phyloP scores from a whole-genome alignment of 2,113 vertebrate genomes.

The Todiramphus chloris region DNA sequence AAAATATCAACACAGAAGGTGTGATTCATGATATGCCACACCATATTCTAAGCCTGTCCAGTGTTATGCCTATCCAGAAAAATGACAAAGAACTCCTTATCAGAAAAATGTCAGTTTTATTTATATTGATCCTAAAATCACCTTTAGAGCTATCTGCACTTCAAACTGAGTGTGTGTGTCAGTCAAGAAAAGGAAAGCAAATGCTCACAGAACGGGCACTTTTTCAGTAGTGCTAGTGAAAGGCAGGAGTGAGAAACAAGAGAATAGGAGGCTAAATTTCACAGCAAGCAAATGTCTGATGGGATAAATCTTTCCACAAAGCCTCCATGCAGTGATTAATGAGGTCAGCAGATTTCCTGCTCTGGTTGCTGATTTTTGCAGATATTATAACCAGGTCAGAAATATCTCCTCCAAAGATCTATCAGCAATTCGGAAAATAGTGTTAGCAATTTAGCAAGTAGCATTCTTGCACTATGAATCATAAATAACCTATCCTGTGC shows the following conservation, averaged over 20 bases:
- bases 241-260: background rate
- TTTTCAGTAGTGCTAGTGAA: background rate
- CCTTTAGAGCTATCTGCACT: background rate
- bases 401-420: background rate
- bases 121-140: slow-evolving; percentile 21
- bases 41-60: background rate
- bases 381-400: background rate
- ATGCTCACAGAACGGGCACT: background rate
- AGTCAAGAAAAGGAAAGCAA: background rate
- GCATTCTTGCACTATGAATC: background rate
- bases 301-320: background rate
- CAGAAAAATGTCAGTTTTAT: slow-evolving; percentile 1
- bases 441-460: background rate
- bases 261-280: background rate
- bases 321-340: background rate
- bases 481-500: background rate
- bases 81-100: background rate
- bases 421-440: background rate
- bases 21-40: background rate
- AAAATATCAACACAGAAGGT: background rate
- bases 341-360: background rate
- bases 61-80: background rate
- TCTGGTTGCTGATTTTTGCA: background rate
- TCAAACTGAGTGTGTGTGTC: background rate
- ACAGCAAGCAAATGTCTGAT: background rate